Conservation (phyloP, 2,888 invertebrate genomes). For the Chloromyia formosa region DNA sequence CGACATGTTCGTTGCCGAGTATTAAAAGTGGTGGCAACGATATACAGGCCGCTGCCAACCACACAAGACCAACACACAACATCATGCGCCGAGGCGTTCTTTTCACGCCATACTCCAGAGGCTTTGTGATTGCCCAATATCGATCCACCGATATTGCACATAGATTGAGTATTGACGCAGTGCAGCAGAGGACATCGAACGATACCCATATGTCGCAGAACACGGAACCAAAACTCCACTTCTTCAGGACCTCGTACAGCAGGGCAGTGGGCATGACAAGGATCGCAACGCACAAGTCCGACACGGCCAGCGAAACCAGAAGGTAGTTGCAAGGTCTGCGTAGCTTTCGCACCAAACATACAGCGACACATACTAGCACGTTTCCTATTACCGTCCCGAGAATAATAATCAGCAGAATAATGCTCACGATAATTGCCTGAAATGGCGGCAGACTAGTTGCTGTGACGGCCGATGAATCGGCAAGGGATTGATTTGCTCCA, state of each 20-base stretch:
- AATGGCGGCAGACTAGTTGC: conserved; percentile 54
- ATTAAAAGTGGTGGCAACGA: conserved; percentile 91
- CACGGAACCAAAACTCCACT: conserved; percentile 91
- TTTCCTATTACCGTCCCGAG: conserved; percentile 87
- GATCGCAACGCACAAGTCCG: conserved; percentile 94
- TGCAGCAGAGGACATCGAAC: conserved; percentile 96
- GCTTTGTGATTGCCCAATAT: conserved; percentile 92
- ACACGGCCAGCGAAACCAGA: conserved; percentile 93
- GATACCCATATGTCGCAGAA: conserved; percentile 97
- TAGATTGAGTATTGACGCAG: conserved; percentile 97
- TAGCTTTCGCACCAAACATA: conserved; percentile 91
- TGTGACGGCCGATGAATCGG: conserved; percentile 18
- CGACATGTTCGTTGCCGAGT: conserved; percentile 84
- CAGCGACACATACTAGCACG: conserved; percentile 93
- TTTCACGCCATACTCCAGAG: conserved; percentile 93
- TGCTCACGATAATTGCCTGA: conserved; percentile 74
- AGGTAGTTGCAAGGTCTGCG: conserved; percentile 90
- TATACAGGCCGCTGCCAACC: conserved; percentile 93
- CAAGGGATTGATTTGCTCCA: conserved; percentile 26
- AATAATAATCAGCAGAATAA: conserved; percentile 78
- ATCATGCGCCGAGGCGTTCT: conserved; percentile 93
- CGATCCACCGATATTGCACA: conserved; percentile 98
- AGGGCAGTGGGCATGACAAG: conserved; percentile 98
- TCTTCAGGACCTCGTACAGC: conserved; percentile 89
- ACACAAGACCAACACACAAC: conserved; percentile 87